phyloP scores from a whole-genome alignment of 2,888 invertebrate species.

The Carabus problematicus region DNA sequence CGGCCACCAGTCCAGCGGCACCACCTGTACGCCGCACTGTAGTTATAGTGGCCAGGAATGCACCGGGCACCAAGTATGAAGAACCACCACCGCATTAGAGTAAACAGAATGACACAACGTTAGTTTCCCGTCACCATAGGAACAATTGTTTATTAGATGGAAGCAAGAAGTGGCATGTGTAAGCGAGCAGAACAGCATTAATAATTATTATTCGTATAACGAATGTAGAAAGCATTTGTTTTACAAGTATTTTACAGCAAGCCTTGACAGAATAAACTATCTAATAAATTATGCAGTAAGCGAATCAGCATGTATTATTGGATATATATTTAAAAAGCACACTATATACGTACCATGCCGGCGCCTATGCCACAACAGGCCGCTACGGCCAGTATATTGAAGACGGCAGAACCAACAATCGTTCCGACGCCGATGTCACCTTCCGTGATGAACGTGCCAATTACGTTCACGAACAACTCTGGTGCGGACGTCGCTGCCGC shows the following conservation, averaged over 20 bases:
- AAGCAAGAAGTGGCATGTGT: too few relatives aligned
- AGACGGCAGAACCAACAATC: constrained; percentile 80
- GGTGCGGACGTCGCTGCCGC: constrained; percentile 89
- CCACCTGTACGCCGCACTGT: constrained; percentile 65
- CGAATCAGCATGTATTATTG: too few relatives aligned
- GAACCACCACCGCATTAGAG: neutral
- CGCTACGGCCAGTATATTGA: constrained; percentile 80
- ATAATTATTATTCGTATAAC: too few relatives aligned
- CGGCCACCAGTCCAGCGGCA: constrained; percentile 81
- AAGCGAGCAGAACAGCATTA: too few relatives aligned
- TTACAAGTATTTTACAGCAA: too few relatives aligned
- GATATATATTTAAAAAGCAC: too few relatives aligned
- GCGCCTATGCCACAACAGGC: constrained; percentile 77
- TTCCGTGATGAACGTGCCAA: constrained; percentile 82
- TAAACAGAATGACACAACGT: too few relatives aligned
- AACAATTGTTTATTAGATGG: too few relatives aligned
- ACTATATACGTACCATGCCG: constrained; percentile 61
- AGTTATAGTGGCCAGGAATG: constrained; percentile 39
- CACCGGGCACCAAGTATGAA: constrained; percentile 4
- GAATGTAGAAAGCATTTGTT: too few relatives aligned
- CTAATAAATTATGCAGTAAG: too few relatives aligned
- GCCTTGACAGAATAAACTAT: too few relatives aligned
- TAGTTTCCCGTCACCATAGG: too few relatives aligned
- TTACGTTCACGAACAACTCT: constrained; percentile 85
- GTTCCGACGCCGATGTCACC: constrained; percentile 82